Evolutionary conservation across 2,797 vertebrate species (phyloP).

Genomic region (Remorina albescens): DNA sequence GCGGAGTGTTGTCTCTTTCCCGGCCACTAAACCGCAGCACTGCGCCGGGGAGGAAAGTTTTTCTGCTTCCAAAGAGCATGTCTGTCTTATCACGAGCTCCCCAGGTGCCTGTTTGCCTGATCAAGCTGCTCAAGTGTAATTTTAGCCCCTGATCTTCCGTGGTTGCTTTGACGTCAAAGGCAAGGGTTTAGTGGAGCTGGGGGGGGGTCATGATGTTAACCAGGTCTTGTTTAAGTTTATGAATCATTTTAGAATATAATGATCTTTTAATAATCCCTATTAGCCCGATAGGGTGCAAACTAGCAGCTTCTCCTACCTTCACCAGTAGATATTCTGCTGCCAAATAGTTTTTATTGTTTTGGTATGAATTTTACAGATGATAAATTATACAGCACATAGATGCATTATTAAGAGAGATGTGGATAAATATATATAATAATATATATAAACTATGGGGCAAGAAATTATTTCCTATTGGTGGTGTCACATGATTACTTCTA

Average conservation of each 20-base stretch:
- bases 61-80: conserved; percentile 10
- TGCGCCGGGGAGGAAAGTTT: conserved; percentile 37
- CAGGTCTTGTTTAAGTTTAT: not conserved
- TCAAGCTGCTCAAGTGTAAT: conserved; percentile 59
- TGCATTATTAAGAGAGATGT: not conserved
- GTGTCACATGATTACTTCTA: too few species aligned
- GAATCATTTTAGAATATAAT: not conserved
- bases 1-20: conserved; percentile 36
- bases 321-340: too few species aligned
- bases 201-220: not conserved
- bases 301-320: not conserved
- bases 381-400: not conserved
- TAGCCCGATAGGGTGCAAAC: not conserved
- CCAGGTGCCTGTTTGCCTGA: conserved; percentile 47
- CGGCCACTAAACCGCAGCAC: conserved; percentile 59
- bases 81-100: conserved; percentile 26
- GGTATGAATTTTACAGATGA: not conserved
- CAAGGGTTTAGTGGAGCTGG: conserved; percentile 9
- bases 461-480: too few species aligned
- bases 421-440: not conserved
- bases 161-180: conserved; percentile 67
- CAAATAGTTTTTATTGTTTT: not conserved
- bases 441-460: too few species aligned
- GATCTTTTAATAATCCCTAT: not conserved
- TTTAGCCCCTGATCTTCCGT: conserved; percentile 63